Conservation (phyloP, 2,113 vertebrate genomes). For the Corvus cornix region DNA sequence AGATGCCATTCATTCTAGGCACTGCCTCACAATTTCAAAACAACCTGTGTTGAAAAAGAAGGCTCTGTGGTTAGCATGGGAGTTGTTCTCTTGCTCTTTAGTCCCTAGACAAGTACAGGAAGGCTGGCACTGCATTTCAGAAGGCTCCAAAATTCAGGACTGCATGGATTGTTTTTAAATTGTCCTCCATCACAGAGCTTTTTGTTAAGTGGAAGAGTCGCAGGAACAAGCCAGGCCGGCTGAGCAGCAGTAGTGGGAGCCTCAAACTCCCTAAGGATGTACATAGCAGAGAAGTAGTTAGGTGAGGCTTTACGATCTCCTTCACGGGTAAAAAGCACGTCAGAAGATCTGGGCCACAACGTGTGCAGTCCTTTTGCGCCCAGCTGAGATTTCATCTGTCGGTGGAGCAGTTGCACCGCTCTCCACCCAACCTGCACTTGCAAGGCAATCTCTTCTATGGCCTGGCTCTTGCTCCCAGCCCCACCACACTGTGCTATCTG, state of each 20-base stretch:
- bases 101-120: not conserved
- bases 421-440: not conserved
- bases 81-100: not conserved
- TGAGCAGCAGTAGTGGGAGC: not conserved
- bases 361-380: not conserved
- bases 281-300: not conserved
- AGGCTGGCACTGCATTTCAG: not conserved
- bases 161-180: not conserved
- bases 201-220: not conserved
- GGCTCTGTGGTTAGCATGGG: not conserved
- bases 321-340: not conserved
- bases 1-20: not conserved
- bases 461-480: not conserved
- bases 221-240: not conserved
- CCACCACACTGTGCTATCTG: not conserved
- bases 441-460: not conserved
- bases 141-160: not conserved
- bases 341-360: not conserved
- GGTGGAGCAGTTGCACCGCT: fast-evolving
- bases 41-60: not conserved
- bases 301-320: not conserved
- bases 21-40: not conserved
- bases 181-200: not conserved
- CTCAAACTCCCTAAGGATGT: not conserved
- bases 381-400: not conserved